Evolutionary conservation across 2,888 invertebrate species (phyloP).

Genomic region (Salpingus planirostris): DNA sequence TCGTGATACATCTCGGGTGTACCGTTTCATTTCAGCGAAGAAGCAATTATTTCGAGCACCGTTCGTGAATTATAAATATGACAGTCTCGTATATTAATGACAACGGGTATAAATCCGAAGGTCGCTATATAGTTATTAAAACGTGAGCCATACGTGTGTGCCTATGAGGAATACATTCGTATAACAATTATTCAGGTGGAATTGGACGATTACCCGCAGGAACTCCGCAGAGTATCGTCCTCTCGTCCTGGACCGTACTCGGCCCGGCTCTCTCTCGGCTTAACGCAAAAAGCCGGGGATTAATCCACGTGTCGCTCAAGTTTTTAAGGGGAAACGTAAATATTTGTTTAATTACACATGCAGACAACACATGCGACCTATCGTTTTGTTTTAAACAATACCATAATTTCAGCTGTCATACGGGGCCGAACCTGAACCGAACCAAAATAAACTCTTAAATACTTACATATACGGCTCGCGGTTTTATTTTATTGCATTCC

Average conservation of each 20-base stretch:
- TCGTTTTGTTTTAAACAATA: constrained; percentile 11
- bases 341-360: constrained; percentile 14
- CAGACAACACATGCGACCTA: constrained; percentile 12
- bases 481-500: constrained; percentile 13
- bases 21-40: constrained; percentile 13
- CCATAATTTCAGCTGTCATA: constrained; percentile 9
- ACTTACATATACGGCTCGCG: too few species aligned
- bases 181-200: constrained; percentile 2
- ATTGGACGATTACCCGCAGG: constrained; percentile 3
- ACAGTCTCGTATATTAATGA: constrained; percentile 17
- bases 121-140: constrained; percentile 18
- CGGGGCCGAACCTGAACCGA: background rate
- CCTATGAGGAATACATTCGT: constrained; percentile 9
- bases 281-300: constrained; percentile 6
- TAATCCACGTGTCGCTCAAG: constrained; percentile 9
- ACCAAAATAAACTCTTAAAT: constrained; percentile 9
- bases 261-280: too few species aligned
- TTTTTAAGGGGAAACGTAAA: constrained; percentile 13
- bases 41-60: constrained; percentile 15
- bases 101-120: constrained; percentile 17
- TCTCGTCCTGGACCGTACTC: too few species aligned
- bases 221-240: too few species aligned
- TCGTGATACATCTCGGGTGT: constrained; percentile 14
- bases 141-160: constrained; percentile 13
- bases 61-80: constrained; percentile 17